Evolutionary conservation across 2,888 invertebrate species (phyloP).

Genomic region (Eupithecia pulchellata): DNA sequence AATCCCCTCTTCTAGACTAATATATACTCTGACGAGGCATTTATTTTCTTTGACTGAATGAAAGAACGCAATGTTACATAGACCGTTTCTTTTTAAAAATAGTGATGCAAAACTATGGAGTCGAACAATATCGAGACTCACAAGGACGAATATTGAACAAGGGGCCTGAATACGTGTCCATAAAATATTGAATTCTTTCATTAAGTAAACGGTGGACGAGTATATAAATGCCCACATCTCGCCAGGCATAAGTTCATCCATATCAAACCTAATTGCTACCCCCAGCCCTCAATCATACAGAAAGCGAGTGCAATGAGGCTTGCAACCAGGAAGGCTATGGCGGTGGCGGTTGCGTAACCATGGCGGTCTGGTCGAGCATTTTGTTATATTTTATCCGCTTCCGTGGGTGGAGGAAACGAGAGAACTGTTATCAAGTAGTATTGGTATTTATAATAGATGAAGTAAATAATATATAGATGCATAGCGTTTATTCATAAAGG

Average conservation of each 20-base stretch:
- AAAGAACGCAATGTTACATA: no score
- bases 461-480: not conserved
- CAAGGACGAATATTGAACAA: no score
- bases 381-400: slow-evolving; percentile 33
- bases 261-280: slow-evolving; percentile 44
- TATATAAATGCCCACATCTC: not conserved
- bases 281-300: slow-evolving; percentile 52
- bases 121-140: no score
- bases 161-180: no score
- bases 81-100: no score
- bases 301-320: slow-evolving; percentile 56
- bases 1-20: no score
- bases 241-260: slow-evolving; percentile 39
- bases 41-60: no score
- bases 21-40: no score
- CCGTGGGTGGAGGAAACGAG: slow-evolving; percentile 21
- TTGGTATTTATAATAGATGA: not conserved
- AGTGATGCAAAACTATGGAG: no score
- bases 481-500: no score
- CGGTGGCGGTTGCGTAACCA: slow-evolving; percentile 20
- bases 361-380: slow-evolving; percentile 15
- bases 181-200: no score
- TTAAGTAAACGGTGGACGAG: not conserved
- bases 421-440: not conserved
- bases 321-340: slow-evolving; percentile 46